Percentiles rank a stretch among this genome's conserved stretches.
Evolutionary conservation across 2,797 vertebrate genomes (phyloP).

Genomic region (Hipposideros larvatus): DNA sequence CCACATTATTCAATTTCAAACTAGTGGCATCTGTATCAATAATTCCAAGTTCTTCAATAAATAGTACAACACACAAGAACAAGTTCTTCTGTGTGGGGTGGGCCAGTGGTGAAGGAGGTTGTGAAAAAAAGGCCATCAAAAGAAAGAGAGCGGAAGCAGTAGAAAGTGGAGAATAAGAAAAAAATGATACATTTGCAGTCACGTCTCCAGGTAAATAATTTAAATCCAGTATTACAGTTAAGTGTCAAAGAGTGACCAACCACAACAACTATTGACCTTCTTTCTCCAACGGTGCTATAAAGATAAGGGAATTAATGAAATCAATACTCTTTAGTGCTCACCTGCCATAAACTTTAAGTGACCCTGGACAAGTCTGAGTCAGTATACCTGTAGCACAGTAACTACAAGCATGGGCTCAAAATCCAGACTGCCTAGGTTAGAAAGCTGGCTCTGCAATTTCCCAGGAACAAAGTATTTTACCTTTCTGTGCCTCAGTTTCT

Average conservation of each 20-base stretch:
- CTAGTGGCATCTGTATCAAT: neutral
- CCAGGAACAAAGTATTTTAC: slow-evolving; percentile 3
- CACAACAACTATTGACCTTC: slow-evolving; percentile 58
- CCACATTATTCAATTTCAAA: slow-evolving; percentile 58
- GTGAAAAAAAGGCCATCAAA: neutral
- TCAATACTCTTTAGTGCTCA: slow-evolving; percentile 65
- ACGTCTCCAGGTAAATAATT: slow-evolving; percentile 47
- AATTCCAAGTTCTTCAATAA: slow-evolving; percentile 34
- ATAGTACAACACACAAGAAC: neutral
- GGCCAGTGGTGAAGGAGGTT: neutral
- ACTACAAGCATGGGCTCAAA: neutral
- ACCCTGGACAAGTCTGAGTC: slow-evolving; percentile 16
- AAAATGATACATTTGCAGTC: neutral
- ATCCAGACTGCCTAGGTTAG: slow-evolving; percentile 19
- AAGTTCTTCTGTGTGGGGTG: neutral
- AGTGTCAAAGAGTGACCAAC: slow-evolving; percentile 57
- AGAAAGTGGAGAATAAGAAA: slow-evolving; percentile 1
- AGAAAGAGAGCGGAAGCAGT: neutral
- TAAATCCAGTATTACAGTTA: slow-evolving; percentile 54
- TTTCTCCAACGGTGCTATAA: slow-evolving; percentile 50
- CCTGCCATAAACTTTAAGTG: slow-evolving; percentile 65
- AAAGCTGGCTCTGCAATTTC: slow-evolving; percentile 8
- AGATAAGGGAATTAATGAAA: slow-evolving; percentile 69
- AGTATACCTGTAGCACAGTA: neutral
- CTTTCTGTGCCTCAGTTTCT: slow-evolving; percentile 38